A percentile compares a stretch with the other conserved stretches of the same genome.
Conservation (phyloP, 2,113 vertebrate genomes). For the Fulmarus glacialis region DNA sequence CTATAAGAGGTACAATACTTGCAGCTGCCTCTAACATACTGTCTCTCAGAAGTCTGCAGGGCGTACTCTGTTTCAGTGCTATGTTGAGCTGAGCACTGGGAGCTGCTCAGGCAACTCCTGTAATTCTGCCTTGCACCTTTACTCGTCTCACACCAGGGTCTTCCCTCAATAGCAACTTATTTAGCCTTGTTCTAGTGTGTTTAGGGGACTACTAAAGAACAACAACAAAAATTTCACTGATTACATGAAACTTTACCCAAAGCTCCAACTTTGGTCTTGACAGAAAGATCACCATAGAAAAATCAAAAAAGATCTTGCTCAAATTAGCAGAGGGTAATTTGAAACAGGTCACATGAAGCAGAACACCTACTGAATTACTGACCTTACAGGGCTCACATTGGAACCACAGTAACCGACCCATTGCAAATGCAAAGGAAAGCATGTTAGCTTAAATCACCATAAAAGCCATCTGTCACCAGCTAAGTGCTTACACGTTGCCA, state of each 20-base stretch:
- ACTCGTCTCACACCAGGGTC: not conserved
- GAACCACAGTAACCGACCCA: not conserved
- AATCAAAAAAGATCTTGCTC: not conserved
- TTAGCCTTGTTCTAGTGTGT: not conserved
- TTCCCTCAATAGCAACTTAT: not conserved
- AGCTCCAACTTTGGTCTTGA: not conserved
- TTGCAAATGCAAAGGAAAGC: constrained; percentile 14
- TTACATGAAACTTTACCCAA: not conserved
- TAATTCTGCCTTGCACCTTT: not conserved
- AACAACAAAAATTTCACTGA: not conserved
- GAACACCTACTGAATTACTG: not conserved
- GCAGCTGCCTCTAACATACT: not conserved
- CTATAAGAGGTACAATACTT: not conserved
- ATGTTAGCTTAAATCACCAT: not conserved
- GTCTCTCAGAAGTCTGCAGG: not conserved
- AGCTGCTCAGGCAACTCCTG: not conserved
- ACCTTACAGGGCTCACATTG: not conserved
- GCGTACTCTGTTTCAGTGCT: not conserved
- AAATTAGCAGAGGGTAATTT: not conserved
- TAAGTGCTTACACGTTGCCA: not conserved
- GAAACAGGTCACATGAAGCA: not conserved
- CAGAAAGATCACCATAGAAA: not conserved
- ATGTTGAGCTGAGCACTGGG: not conserved
- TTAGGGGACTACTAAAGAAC: not conserved
- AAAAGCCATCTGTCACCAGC: constrained; percentile 39